Conservation (phyloP, 2,888 invertebrate species). For the Latrodectus elegans region DNA sequence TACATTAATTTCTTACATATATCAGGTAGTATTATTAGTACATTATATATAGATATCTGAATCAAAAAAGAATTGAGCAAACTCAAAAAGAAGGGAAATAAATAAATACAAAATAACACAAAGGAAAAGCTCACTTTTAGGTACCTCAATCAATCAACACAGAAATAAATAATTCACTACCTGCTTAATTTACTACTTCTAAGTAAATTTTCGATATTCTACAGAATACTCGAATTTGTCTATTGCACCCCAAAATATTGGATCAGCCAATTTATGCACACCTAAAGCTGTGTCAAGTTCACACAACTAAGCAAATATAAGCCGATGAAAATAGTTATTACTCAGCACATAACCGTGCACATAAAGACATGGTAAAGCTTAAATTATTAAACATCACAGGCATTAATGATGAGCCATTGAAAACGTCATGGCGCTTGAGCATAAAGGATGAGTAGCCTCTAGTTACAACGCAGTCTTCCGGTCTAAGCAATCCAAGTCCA, state of each 20-base stretch:
- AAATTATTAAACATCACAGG: constrained; percentile 69
- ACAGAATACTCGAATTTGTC: not conserved
- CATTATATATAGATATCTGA: too few species aligned
- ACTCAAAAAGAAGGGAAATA: not conserved
- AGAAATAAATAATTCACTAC: not conserved
- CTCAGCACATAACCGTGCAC: constrained; percentile 39
- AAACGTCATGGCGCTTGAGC: constrained; percentile 51
- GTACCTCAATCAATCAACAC: not conserved
- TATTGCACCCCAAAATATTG: constrained; percentile 33
- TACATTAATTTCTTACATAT: too few species aligned
- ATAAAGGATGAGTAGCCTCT: constrained; percentile 43
- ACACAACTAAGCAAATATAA: constrained; percentile 28
- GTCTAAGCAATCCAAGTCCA: constrained; percentile 25
- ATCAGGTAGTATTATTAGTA: too few species aligned
- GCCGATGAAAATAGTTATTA: constrained; percentile 31
- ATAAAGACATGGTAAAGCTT: constrained; percentile 57
- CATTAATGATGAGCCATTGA: constrained; percentile 66
- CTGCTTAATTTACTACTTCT: not conserved
- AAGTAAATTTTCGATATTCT: constrained; percentile 7
- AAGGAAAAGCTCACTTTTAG: not conserved
- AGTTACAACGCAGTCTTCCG: constrained; percentile 32
- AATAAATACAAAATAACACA: not conserved
- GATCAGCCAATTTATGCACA: constrained; percentile 40
- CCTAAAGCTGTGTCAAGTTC: constrained; percentile 49
- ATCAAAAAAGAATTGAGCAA: not conserved